Evolutionary conservation across 2,113 vertebrate species (phyloP).

Genomic region (Pachycephala philippinensis): DNA sequence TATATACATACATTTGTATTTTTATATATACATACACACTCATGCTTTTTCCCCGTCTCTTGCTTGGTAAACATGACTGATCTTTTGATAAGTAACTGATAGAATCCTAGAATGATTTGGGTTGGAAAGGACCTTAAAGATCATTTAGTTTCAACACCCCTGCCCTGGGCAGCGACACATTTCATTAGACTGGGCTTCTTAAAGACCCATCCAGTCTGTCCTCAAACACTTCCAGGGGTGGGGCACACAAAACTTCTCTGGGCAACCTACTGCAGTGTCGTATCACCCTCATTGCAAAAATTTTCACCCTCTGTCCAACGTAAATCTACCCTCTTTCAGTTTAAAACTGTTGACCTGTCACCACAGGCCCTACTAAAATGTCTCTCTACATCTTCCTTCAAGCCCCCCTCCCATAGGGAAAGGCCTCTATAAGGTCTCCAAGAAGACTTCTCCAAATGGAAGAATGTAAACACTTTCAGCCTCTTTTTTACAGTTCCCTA

Average conservation of each 20-base stretch:
- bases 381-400: neutral
- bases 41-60: neutral
- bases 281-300: neutral
- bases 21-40: fast-evolving
- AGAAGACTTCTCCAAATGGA: neutral
- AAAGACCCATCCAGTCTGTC: neutral
- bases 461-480: neutral
- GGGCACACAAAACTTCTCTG: neutral
- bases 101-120: neutral
- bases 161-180: neutral
- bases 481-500: neutral
- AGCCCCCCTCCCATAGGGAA: neutral
- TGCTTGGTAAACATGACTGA: neutral
- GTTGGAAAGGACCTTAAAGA: neutral
- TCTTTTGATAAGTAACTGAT: neutral
- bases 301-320: neutral
- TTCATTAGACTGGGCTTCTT: neutral
- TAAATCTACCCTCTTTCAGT: neutral
- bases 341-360: neutral
- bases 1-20: neutral
- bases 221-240: neutral
- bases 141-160: neutral
- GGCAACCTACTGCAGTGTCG: neutral
- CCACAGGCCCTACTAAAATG: neutral
- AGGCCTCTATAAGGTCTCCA: neutral